phyloP scores from a whole-genome alignment of 2,888 invertebrate genomes.

The Drosophila kuntzei region DNA sequence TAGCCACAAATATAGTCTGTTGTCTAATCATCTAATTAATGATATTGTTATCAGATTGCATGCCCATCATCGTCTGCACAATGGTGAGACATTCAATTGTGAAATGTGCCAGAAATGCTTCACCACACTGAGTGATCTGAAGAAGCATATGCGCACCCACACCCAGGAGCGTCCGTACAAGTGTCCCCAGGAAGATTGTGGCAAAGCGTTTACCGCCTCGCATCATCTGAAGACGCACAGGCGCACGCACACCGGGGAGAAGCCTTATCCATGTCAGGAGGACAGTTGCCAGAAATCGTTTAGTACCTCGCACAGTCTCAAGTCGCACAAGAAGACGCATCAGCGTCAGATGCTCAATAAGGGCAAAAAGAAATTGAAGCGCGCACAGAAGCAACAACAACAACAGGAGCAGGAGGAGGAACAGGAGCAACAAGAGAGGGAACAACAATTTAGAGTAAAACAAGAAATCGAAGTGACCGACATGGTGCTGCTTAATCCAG shows the following conservation, averaged over 20 bases:
- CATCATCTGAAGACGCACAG: slow-evolving; percentile 97
- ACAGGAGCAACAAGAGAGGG: slow-evolving; percentile 3
- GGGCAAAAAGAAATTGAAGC: slow-evolving; percentile 70
- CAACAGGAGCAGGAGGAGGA: slow-evolving; percentile 18
- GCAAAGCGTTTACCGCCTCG: slow-evolving; percentile 96
- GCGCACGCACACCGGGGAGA: slow-evolving; percentile 90
- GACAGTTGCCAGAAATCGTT: slow-evolving; percentile 91
- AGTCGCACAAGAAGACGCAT: slow-evolving; percentile 92
- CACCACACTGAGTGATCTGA: slow-evolving; percentile 96
- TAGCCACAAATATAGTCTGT: slow-evolving; percentile 8
- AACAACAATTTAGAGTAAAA: slow-evolving; percentile 7
- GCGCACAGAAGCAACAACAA: slow-evolving; percentile 49
- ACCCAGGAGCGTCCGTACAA: slow-evolving; percentile 96
- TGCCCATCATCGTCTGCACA: slow-evolving; percentile 96
- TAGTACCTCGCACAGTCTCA: slow-evolving; percentile 93
- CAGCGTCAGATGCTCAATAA: slow-evolving; percentile 85
- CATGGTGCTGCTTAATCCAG: slow-evolving; percentile 54
- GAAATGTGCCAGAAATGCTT: slow-evolving; percentile 95
- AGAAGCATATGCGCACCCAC: slow-evolving; percentile 96
- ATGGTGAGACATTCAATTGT: slow-evolving; percentile 97
- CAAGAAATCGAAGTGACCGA: slow-evolving; percentile 42
- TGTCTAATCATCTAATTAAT: slow-evolving; percentile 43
- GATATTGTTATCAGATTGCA: slow-evolving; percentile 87
- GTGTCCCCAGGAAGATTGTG: slow-evolving; percentile 93
- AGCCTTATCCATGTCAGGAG: slow-evolving; percentile 91